Conservation (phyloP, 2,113 vertebrate species). For the Macrotis lagotis region DNA sequence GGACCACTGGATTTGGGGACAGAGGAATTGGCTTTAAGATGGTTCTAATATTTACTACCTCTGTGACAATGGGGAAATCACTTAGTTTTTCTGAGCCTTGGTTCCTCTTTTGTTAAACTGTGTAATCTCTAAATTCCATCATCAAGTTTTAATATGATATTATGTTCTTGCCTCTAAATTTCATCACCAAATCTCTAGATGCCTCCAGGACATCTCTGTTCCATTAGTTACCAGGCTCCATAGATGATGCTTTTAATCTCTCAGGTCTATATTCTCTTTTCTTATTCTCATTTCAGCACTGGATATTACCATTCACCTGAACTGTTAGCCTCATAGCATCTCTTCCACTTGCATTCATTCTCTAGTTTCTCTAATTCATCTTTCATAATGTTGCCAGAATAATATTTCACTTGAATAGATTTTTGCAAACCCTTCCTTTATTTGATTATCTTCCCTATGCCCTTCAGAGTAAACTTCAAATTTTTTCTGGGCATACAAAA, state of each 20-base stretch:
- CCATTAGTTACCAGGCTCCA: neutral
- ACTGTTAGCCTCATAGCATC: neutral
- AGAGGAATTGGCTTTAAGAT: conserved; percentile 4
- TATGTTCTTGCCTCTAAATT: neutral
- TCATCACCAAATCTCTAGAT: neutral
- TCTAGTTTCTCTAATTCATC: neutral
- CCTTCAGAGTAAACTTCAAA: neutral
- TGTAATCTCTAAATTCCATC: neutral
- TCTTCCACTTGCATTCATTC: neutral
- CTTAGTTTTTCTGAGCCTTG: neutral
- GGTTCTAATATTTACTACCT: neutral
- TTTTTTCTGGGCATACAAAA: neutral
- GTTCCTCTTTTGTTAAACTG: neutral
- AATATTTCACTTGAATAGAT: neutral
- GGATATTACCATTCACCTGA: neutral
- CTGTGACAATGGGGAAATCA: neutral
- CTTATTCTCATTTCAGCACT: neutral
- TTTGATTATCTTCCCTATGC: neutral
- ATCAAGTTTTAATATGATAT: neutral
- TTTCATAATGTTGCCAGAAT: neutral
- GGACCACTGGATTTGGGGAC: neutral
- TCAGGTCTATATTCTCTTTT: neutral
- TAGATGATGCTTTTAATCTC: neutral
- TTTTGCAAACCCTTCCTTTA: neutral
- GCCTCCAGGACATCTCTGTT: neutral